These are phyloP conservation scores for Platorchestia sp. DNA, from an alignment of 1,140 invertebrate genomes.

Conservation along the genomic window DNA sequence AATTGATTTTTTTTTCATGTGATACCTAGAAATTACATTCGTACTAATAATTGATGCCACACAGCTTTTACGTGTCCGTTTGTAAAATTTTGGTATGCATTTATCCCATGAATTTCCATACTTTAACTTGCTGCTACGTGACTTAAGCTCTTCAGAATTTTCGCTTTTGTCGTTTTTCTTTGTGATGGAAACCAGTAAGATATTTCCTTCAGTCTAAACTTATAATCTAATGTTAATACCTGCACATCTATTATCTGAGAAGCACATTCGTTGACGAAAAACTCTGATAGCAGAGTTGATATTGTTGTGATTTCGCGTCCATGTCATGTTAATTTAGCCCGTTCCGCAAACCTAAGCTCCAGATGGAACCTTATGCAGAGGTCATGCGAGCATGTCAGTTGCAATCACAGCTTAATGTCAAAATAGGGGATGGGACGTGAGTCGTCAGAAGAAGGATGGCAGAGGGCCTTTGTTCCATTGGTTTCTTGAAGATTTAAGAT, in stretches of 20 bases:
- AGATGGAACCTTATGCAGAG: neutral
- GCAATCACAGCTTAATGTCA: no score
- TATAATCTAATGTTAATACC: neutral
- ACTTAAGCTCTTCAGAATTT: neutral
- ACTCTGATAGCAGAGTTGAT: neutral
- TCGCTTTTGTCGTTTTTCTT: neutral
- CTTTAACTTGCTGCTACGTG: neutral
- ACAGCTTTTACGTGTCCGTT: neutral
- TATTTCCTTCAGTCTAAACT: neutral
- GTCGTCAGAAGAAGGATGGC: no score
- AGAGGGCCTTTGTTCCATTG: no score
- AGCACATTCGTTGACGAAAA: no score
- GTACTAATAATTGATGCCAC: neutral
- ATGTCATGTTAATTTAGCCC: neutral
- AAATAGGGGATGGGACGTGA: no score
- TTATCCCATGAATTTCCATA: no score
- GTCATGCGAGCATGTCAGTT: neutral
- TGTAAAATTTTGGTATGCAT: neutral
- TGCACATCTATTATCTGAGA: neutral
- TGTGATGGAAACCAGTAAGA: neutral
- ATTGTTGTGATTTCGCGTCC: neutral
- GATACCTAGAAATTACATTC: neutral
- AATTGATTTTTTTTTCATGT: neutral
- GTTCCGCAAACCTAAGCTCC: neutral
- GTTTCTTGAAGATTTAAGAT: no score